Evolutionary conservation across 2,113 vertebrate species (phyloP), one percentile per base, ranked within the genome.

Genomic region (Uria lomvia): DNA sequence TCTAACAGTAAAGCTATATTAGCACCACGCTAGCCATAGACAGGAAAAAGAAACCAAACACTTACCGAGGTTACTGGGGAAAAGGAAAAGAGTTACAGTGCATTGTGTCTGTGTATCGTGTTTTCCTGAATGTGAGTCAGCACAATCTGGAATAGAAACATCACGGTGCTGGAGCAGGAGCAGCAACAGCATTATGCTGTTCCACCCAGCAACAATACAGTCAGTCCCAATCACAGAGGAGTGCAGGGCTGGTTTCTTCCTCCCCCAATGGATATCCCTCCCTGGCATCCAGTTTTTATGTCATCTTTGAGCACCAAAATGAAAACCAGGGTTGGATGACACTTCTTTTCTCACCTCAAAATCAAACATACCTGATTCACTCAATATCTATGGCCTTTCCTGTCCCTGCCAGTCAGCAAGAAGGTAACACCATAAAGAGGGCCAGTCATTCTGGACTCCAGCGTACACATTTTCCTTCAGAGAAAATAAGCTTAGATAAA

Each of bases 201-300:
- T 96, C 97, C 96, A 96, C 97, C 97, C 91, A 93, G 94, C 94
- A 97, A 95, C 96, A 85, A 92, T 77, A 92, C 59, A 65, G 96
- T 88, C 91, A 84, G 38, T 79, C 76, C 86, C 84, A 94, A 83
- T 91, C 97, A 95, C 84, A 82, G 96, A 79, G 65, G 92, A 97
- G 94, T 62, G 40, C 78, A 94, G 86, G 53, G 82, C 82, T 94
- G 90, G 49, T 52, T 78, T 67, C 75, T 90, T 40, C 20, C 20
- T 5, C 68, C 59, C 32, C 18, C 52, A 30, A 38, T 76, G 71
- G 84, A 38, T 45, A 84, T 45, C 76, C 60, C 56, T 59, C 36
- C 50, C 42, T 55, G 38, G 27, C 17, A 12, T 47, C 34, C 68
- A 79, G 58, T 13, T 90, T 75, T 62, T 68, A 36, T 72, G 66